Evolutionary conservation across 2,888 invertebrate species (phyloP).

Genomic region (Nomada goodeniana): DNA sequence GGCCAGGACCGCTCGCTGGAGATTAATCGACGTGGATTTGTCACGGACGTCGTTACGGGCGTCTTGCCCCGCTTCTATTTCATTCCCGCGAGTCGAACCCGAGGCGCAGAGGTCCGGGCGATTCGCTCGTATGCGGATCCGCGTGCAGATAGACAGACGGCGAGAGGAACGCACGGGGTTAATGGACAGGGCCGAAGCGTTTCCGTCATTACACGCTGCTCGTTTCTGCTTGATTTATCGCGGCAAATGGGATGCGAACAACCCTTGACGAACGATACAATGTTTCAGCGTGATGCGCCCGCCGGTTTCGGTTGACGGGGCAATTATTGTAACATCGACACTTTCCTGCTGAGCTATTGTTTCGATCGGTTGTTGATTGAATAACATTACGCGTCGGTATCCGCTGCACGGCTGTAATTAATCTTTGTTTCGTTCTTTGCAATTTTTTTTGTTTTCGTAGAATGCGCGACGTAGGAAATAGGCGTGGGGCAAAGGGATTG

Average conservation of each 20-base stretch:
- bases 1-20: constrained; percentile 55
- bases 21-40: constrained; percentile 80
- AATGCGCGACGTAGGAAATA: not conserved
- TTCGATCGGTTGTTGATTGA: not conserved
- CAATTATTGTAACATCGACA: not conserved
- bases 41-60: constrained; percentile 74
- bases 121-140: constrained; percentile 10
- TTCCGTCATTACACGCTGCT: constrained; percentile 17
- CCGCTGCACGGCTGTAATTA: too few relatives aligned
- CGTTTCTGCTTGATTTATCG: constrained; percentile 31
- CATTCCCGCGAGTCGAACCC: not conserved
- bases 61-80: constrained; percentile 41
- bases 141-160: constrained; percentile 10
- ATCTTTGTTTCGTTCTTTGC: too few relatives aligned
- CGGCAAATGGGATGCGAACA: not conserved
- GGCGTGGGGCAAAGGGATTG: not conserved
- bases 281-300: not conserved
- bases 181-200: constrained; percentile 18
- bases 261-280: constrained; percentile 6
- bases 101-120: not conserved
- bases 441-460: not conserved
- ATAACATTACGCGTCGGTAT: too few relatives aligned
- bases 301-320: constrained; percentile 5
- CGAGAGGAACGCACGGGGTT: constrained; percentile 4
- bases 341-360: not conserved